Evolutionary conservation across 2,113 vertebrate genomes (phyloP).

Genomic region (Setophaga petechia): DNA sequence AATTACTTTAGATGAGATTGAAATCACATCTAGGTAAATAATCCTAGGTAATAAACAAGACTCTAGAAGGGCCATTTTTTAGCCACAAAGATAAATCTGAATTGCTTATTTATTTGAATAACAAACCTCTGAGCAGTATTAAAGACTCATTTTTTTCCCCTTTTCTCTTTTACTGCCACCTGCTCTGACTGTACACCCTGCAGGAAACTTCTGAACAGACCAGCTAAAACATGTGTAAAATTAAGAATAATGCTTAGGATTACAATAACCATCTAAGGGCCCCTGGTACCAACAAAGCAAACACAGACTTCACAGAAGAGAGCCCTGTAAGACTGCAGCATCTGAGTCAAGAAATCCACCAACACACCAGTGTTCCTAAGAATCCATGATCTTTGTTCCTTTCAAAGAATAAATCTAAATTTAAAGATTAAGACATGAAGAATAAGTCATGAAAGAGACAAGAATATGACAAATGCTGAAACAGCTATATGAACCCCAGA

Average conservation of each 20-base stretch:
- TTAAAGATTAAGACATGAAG: neutral
- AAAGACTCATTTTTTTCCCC: neutral
- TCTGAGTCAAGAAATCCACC: neutral
- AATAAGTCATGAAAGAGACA: neutral
- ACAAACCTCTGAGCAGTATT: neutral
- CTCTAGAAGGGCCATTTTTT: neutral
- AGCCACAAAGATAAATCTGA: neutral
- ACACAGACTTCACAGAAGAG: neutral
- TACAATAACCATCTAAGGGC: neutral
- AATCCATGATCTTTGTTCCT: neutral
- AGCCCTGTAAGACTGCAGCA: neutral
- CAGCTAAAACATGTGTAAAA: neutral
- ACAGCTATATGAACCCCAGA: neutral
- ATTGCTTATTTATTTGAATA: neutral
- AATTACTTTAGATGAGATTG: slow-evolving; percentile 45
- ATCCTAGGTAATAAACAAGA: slow-evolving; percentile 49
- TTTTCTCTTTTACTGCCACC: slow-evolving; percentile 18
- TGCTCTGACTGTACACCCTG: neutral
- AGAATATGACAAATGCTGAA: neutral
- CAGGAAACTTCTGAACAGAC: neutral
- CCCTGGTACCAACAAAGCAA: neutral
- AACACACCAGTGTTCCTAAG: neutral
- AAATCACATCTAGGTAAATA: slow-evolving; percentile 51
- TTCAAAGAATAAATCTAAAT: neutral
- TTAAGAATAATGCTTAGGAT: neutral